Evolutionary conservation across 2,797 vertebrate species (phyloP).

Genomic region (Clarias pachynema): DNA sequence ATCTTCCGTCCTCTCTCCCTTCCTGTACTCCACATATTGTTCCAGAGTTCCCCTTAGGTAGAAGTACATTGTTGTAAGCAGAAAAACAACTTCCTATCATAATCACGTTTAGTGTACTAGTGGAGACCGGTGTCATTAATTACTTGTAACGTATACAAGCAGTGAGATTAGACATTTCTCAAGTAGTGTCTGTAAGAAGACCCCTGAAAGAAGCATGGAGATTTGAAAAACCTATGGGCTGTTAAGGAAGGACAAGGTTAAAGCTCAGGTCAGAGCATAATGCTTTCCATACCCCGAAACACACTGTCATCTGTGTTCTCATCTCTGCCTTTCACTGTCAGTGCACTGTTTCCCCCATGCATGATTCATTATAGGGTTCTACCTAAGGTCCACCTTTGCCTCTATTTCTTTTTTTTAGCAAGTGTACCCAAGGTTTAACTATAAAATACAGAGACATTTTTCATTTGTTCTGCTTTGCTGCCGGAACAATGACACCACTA

Average conservation of each 20-base stretch:
- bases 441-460: slow-evolving; percentile 19
- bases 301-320: slow-evolving; percentile 31
- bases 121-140: slow-evolving; percentile 23
- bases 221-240: not conserved
- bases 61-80: slow-evolving; percentile 21
- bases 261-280: slow-evolving; percentile 49
- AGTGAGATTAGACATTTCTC: not conserved
- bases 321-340: slow-evolving; percentile 34
- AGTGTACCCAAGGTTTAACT: slow-evolving; percentile 24
- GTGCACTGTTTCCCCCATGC: slow-evolving; percentile 1
- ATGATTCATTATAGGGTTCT: slow-evolving; percentile 18
- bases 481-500: slow-evolving; percentile 12
- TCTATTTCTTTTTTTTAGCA: slow-evolving; percentile 30
- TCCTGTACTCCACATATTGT: slow-evolving; percentile 41
- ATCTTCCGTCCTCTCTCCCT: slow-evolving; percentile 13
- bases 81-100: slow-evolving; percentile 42
- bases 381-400: slow-evolving; percentile 24
- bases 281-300: slow-evolving; percentile 49
- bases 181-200: not conserved
- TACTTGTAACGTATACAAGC: slow-evolving; percentile 21
- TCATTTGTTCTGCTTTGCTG: slow-evolving; percentile 43
- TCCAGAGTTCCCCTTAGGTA: slow-evolving; percentile 26
- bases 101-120: slow-evolving; percentile 9
- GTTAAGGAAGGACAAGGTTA: slow-evolving; percentile 39
- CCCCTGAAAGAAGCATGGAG: not conserved